Conservation (phyloP, 2,888 invertebrate genomes). For the Holacanthella duospinosa region DNA sequence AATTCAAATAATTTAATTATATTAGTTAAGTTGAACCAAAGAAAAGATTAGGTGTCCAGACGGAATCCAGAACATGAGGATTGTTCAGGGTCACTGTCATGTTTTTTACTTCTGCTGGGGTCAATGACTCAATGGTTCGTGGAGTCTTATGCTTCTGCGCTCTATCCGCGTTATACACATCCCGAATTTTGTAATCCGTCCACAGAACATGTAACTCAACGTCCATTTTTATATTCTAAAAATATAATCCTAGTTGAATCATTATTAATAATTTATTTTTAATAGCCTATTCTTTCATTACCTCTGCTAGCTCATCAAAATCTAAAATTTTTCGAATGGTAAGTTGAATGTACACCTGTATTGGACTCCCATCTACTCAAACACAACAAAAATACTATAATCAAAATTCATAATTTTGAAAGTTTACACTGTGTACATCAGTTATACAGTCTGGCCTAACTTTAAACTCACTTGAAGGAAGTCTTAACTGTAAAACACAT, state of each 20-base stretch:
- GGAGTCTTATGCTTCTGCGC: neutral
- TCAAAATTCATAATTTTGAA: no score
- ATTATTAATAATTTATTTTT: neutral
- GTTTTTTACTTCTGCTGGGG: conserved; percentile 2
- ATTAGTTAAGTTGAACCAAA: conserved; percentile 7
- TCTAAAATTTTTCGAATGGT: neutral
- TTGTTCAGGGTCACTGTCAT: conserved; percentile 7
- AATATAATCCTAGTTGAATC: neutral
- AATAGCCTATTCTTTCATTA: neutral
- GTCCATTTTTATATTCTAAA: conserved; percentile 11
- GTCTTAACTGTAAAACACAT: no score
- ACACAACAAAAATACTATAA: no score
- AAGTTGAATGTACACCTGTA: neutral
- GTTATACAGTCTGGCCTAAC: no score
- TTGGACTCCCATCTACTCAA: neutral
- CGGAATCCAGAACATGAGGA: conserved; percentile 4
- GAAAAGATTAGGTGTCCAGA: conserved; percentile 16
- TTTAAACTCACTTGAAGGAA: no score
- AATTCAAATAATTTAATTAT: neutral
- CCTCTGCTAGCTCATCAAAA: neutral
- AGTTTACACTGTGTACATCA: no score
- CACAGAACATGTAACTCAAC: conserved; percentile 14
- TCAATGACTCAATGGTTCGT: neutral
- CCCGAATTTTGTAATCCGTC: conserved; percentile 12
- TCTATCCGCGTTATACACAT: neutral